Evolutionary conservation across 1,140 invertebrate genomes (phyloP), one percentile per base, ranked within the genome.

Genomic region (Drosophila pandora): DNA sequence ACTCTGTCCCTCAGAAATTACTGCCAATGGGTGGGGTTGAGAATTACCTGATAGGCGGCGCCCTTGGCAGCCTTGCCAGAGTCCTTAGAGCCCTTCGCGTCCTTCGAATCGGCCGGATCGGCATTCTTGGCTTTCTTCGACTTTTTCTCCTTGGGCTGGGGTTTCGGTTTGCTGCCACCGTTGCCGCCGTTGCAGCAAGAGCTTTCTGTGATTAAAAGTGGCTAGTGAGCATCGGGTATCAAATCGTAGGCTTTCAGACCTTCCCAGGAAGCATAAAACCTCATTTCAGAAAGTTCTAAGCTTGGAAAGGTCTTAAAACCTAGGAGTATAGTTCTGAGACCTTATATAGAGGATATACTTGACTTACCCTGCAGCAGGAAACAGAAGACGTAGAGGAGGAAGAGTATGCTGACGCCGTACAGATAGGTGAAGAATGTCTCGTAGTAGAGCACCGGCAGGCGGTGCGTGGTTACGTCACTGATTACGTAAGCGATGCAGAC

Each of bases 381-480:
- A 92, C 97, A 97, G 94, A 99, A 99, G 48, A 99, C 97, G 93
- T 99, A 99, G 74, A 98, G 93, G 77, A 99, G 94, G 93, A 99
- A 99, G 68, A 98, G 92, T 90, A 99, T 97, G 92, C 97, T 98
- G 92, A 96, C 95, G 75, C 96, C 96, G 92, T 99, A 99, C 47
- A 99, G 94, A 92, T 98, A 99, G 47, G 98, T 97, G 94, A 99
- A 99, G 94, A 99, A 99, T 63, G 96, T 97, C 95, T 99, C 97
- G 93, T 98, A 98, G 92, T 97, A 98, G 91, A 95, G 94, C 32
- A 97, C 94, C 53, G 97, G 97, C 64, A 98, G 94, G 92, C 96
- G 96, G 92, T 97, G 96, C 57, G 97, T 98, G 79, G 97, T 96
- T 80, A 97, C 96, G 93, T 98, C 97, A 82, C 97, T 97, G 90